Evolutionary conservation across 2,113 vertebrate genomes (phyloP).

Genomic region (Monopterus albus): DNA sequence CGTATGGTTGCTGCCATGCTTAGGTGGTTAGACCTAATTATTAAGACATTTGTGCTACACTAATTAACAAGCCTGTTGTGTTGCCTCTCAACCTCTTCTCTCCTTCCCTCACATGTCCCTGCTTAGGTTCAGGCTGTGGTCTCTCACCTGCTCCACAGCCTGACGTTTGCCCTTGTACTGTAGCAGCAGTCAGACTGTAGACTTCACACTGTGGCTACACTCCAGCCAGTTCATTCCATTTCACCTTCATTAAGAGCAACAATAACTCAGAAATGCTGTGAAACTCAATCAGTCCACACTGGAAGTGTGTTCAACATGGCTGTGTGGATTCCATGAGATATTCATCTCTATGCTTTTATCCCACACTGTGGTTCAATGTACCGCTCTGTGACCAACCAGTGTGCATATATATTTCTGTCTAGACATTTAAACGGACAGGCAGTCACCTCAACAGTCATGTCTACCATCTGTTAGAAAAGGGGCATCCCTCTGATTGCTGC

Average conservation of each 20-base stretch:
- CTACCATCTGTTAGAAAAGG: conserved; percentile 20
- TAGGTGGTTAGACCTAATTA: conserved; percentile 91
- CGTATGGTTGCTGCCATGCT: conserved; percentile 80
- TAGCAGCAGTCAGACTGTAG: conserved; percentile 59
- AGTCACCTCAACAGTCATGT: conserved; percentile 17
- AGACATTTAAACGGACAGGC: conserved; percentile 28
- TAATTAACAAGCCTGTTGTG: conserved; percentile 90
- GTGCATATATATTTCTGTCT: conserved; percentile 5
- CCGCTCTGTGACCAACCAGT: not conserved
- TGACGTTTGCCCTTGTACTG: conserved; percentile 56
- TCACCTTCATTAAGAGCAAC: conserved; percentile 61
- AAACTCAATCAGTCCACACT: conserved; percentile 40
- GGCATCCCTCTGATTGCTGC: conserved; percentile 21
- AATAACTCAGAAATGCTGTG: conserved; percentile 52
- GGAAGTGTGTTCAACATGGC: conserved; percentile 27
- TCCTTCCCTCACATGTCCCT: conserved; percentile 57
- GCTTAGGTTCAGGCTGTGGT: conserved; percentile 31
- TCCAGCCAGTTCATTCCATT: conserved; percentile 56
- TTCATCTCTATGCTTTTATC: conserved; percentile 27
- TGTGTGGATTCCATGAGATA: conserved; percentile 21
- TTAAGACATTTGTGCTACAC: conserved; percentile 82
- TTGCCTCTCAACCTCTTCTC: conserved; percentile 77
- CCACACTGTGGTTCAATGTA: conserved; percentile 3
- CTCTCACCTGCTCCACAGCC: conserved; percentile 49
- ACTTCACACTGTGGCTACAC: conserved; percentile 44